Evolutionary conservation across 2,888 invertebrate species (phyloP).

Genomic region (Silvanus unidentatus): DNA sequence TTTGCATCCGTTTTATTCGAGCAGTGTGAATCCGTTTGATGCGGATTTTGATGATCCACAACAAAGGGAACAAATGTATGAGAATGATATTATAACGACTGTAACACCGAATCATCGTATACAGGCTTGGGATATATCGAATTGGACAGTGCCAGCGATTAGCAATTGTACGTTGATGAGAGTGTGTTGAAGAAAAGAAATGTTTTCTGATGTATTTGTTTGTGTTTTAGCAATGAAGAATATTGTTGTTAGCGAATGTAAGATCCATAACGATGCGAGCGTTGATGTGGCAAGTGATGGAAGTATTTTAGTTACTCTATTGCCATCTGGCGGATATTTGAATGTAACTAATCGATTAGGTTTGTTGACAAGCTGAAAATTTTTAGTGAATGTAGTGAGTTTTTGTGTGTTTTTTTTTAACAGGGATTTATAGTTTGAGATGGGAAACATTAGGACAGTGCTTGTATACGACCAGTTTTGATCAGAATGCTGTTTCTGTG

Average conservation of each 20-base stretch:
- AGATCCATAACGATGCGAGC: conserved; percentile 82
- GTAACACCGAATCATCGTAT: conserved; percentile 70
- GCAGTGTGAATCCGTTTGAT: conserved; percentile 43
- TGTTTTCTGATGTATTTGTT: background rate
- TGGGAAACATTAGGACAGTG: conserved; percentile 70
- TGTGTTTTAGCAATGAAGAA: conserved; percentile 59
- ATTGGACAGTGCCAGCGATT: conserved; percentile 66
- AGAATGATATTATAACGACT: conserved; percentile 47
- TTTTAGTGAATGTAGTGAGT: conserved; percentile 4
- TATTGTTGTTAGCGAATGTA: conserved; percentile 72
- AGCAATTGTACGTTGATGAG: conserved; percentile 59
- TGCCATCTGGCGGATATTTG: conserved; percentile 64
- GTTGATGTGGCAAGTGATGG: conserved; percentile 79
- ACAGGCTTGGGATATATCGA: conserved; percentile 78
- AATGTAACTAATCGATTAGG: conserved; percentile 68
- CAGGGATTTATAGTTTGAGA: conserved; percentile 74
- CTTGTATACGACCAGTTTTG: conserved; percentile 69
- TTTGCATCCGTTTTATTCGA: conserved; percentile 47
- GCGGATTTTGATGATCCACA: conserved; percentile 42
- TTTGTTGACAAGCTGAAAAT: conserved; percentile 38
- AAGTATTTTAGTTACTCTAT: conserved; percentile 65
- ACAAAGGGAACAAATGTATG: conserved; percentile 40
- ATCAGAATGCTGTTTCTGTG: conserved; percentile 77
- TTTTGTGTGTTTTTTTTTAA: conserved; percentile 8
- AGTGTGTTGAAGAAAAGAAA: too few species aligned